A percentile compares a stretch with the other conserved stretches of the same genome.
Conservation (phyloP, 2,888 invertebrate species). For the Thymelicus acteon region DNA sequence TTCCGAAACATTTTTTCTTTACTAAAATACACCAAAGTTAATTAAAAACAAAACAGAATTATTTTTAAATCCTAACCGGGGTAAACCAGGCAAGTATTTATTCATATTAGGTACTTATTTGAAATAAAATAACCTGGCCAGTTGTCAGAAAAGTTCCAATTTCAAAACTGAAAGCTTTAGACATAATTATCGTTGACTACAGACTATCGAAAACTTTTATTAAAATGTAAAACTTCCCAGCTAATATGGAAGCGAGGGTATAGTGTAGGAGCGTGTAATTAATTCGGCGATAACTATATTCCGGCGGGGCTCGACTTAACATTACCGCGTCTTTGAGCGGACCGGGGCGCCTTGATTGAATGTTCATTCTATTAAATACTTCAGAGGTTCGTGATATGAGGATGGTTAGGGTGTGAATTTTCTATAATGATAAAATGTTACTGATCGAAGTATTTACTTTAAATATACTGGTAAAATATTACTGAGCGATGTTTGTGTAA, state of each 20-base stretch:
- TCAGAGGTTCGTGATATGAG: constrained; percentile 4
- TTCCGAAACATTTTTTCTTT: too few relatives aligned
- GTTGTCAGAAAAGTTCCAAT: not conserved
- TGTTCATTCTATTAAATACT: constrained; percentile 29
- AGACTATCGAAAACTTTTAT: not conserved
- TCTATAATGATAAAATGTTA: too few relatives aligned
- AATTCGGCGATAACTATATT: constrained; percentile 28
- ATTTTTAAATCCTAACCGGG: too few relatives aligned
- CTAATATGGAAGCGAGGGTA: constrained; percentile 7
- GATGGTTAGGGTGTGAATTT: constrained; percentile 10
- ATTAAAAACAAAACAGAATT: too few relatives aligned
- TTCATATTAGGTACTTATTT: too few relatives aligned
- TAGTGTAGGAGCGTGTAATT: constrained; percentile 23
- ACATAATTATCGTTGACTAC: not conserved
- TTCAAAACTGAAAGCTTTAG: not conserved
- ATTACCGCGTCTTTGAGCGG: constrained; percentile 28
- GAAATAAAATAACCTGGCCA: not conserved
- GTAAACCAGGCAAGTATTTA: too few relatives aligned
- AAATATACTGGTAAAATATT: too few relatives aligned
- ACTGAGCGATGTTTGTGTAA: too few relatives aligned
- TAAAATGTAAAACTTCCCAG: constrained; percentile 2
- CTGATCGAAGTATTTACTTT: too few relatives aligned
- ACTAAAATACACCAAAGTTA: too few relatives aligned
- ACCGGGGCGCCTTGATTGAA: constrained; percentile 27
- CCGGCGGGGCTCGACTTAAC: constrained; percentile 22